phyloP scores from a whole-genome alignment of 2,113 vertebrate genomes.

The Serinus canaria region DNA sequence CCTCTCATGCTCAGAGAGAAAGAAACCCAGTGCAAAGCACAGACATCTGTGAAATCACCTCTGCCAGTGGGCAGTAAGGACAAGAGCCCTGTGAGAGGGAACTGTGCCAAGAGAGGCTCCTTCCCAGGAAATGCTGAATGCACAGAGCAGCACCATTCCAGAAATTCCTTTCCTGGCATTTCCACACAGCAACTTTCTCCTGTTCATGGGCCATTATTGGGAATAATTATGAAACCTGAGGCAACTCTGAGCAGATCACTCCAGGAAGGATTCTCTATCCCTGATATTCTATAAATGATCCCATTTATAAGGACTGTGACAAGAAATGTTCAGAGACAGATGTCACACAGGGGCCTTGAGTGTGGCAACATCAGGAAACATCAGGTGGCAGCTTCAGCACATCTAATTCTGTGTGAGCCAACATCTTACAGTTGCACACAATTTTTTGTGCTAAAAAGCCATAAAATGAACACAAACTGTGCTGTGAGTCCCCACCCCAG shows the following conservation, averaged over 20 bases:
- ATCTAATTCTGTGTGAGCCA: background rate
- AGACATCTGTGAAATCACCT: background rate
- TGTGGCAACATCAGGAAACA: background rate
- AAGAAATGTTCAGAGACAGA: background rate
- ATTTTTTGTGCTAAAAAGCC: background rate
- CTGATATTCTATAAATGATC: background rate
- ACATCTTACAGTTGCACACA: background rate
- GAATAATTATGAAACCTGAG: background rate
- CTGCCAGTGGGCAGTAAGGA: background rate
- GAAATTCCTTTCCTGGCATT: background rate
- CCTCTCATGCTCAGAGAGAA: background rate
- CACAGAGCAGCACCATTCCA: background rate
- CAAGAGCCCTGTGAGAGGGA: background rate
- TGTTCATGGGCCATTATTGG: background rate
- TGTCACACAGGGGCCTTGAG: background rate
- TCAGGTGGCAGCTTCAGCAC: background rate
- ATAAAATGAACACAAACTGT: background rate
- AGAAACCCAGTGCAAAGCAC: accelerated
- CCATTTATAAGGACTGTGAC: background rate
- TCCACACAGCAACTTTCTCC: background rate
- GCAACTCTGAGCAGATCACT: background rate
- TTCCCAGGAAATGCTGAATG: background rate
- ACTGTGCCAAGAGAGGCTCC: background rate
- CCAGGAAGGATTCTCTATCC: background rate
- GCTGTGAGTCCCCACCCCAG: background rate